Percentiles rank a stretch among this genome's conserved stretches.
These are phyloP conservation scores for Hypotaenidia okinawae DNA, from an alignment of 2,797 vertebrate species.

Conservation along the genomic window DNA sequence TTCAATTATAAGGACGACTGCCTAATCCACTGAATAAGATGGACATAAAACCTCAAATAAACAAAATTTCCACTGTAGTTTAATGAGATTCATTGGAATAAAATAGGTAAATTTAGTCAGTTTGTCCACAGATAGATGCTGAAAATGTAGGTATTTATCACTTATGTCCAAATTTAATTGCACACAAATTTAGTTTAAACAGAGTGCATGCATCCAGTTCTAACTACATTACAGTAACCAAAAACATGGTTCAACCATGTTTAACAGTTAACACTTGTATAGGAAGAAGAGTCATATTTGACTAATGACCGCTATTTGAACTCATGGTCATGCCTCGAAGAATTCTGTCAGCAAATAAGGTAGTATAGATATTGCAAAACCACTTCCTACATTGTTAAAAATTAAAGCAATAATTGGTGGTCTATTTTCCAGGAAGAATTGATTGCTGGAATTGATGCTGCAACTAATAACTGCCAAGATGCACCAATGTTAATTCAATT, in stretches of 20 bases:
- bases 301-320: background rate
- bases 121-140: background rate
- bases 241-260: background rate
- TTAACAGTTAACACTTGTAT: background rate
- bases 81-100: background rate
- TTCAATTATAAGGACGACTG: constrained; percentile 51
- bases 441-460: constrained; percentile 2
- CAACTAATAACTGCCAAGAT: constrained; percentile 9
- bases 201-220: background rate
- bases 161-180: background rate
- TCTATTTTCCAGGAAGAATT: constrained; percentile 16
- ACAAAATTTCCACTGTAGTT: background rate
- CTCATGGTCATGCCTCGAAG: background rate
- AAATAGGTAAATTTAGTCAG: background rate
- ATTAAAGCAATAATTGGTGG: background rate
- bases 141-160: constrained; percentile 4
- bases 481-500: background rate
- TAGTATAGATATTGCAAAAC: background rate
- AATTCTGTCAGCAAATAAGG: background rate
- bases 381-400: background rate
- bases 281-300: background rate
- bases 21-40: constrained; percentile 6
- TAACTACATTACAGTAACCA: background rate
- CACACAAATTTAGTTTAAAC: constrained; percentile 20
- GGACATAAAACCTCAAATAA: constrained; percentile 28